Evolutionary conservation across 2,888 invertebrate genomes (phyloP).

Genomic region (Mimachlamys varia): DNA sequence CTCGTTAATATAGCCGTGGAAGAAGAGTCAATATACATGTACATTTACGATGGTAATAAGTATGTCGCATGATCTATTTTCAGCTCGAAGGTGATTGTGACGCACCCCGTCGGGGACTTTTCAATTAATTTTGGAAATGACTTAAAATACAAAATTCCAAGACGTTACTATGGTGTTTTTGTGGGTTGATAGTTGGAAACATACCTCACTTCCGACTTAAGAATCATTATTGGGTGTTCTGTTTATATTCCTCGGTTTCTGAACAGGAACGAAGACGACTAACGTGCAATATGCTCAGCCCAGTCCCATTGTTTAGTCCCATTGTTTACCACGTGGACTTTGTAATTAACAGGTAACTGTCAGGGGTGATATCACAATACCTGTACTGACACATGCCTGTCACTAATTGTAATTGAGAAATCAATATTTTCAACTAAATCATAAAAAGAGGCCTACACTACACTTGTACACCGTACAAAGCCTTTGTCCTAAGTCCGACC

Average conservation of each 20-base stretch:
- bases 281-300: not conserved
- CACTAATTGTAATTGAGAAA: not conserved
- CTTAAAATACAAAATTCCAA: too few species aligned
- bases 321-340: not conserved
- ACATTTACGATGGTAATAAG: not conserved
- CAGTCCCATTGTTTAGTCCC: not conserved
- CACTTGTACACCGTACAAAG: not conserved
- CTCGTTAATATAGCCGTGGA: too few species aligned
- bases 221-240: too few species aligned
- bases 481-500: slow-evolving; percentile 13
- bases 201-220: not conserved
- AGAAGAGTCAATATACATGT: too few species aligned
- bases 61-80: not conserved
- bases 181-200: not conserved
- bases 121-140: too few species aligned
- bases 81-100: not conserved
- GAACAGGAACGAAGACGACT: too few species aligned
- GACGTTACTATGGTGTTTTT: not conserved
- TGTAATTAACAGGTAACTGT: not conserved
- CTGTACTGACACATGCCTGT: not conserved
- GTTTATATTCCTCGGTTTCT: too few species aligned
- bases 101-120: not conserved
- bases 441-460: not conserved
- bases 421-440: slow-evolving; percentile 5
- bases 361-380: not conserved